A percentile compares a stretch with the other conserved stretches of the same genome.
Evolutionary conservation across 2,797 vertebrate species (phyloP).

Genomic region (Pseudotriccus pelzelni): DNA sequence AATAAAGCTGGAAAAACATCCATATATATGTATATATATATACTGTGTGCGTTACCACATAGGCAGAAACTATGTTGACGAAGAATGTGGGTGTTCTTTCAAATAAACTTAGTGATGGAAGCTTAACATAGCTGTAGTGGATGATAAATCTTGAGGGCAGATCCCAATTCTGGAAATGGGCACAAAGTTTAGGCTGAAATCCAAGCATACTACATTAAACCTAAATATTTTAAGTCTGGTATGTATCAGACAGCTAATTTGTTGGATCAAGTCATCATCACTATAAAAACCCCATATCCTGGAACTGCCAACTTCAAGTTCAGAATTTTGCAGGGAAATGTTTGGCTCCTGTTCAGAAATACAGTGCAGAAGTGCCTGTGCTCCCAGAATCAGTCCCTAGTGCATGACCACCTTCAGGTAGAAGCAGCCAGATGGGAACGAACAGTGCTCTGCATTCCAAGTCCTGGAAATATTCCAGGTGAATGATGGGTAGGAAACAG

Average conservation of each 20-base stretch:
- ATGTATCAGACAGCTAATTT: constrained; percentile 61
- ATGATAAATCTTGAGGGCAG: constrained; percentile 36
- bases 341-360: constrained; percentile 39
- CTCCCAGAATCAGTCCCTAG: constrained; percentile 22
- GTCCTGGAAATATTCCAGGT: constrained; percentile 49
- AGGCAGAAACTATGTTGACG: neutral
- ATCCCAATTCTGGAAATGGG: constrained; percentile 33
- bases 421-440: constrained; percentile 1
- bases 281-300: constrained; percentile 48
- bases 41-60: neutral
- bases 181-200: constrained; percentile 48
- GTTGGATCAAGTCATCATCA: constrained; percentile 50
- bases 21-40: neutral
- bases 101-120: neutral
- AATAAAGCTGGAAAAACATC: neutral
- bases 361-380: neutral
- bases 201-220: constrained; percentile 60
- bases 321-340: constrained; percentile 31
- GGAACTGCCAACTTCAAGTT: constrained; percentile 35
- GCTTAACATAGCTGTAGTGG: neutral
- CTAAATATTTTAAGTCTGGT: constrained; percentile 66
- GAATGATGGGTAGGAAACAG: neutral
- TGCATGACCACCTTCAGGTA: constrained; percentile 40
- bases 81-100: neutral
- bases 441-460: constrained; percentile 19